A percentile compares a stretch with the other conserved stretches of the same genome.
Conservation (phyloP, 1,140 invertebrate species). For the Macrostomum lignano region DNA sequence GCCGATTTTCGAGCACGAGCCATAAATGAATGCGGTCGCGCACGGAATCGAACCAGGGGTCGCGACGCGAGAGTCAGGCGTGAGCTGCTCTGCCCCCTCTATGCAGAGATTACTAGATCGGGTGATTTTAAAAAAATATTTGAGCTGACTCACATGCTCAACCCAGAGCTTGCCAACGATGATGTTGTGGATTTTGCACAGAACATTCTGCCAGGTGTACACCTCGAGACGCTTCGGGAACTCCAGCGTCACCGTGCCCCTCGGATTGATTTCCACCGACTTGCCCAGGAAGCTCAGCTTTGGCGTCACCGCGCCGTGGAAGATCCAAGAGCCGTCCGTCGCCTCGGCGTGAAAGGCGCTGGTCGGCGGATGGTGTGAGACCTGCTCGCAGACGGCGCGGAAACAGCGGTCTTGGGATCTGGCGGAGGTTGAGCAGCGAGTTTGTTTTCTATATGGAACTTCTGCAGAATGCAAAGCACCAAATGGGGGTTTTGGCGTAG, state of each 20-base stretch:
- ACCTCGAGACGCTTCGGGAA: slow-evolving; percentile 39
- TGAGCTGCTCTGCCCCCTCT: too few relatives aligned
- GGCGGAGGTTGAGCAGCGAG: not conserved
- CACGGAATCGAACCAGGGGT: too few relatives aligned
- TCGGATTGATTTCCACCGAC: slow-evolving; percentile 72
- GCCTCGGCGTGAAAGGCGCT: slow-evolving; percentile 72
- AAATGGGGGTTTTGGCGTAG: not conserved
- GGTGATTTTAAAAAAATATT: slow-evolving; percentile 6
- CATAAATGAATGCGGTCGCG: too few relatives aligned
- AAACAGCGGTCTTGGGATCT: slow-evolving; percentile 25
- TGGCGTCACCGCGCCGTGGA: slow-evolving; percentile 66
- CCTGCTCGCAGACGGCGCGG: slow-evolving; percentile 52
- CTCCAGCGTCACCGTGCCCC: slow-evolving; percentile 57
- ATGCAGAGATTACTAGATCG: too few relatives aligned
- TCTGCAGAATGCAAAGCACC: slow-evolving; percentile 3
- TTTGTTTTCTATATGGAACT: too few relatives aligned
- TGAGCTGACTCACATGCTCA: not conserved
- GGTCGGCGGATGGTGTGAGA: slow-evolving; percentile 79
- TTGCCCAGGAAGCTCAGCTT: slow-evolving; percentile 87
- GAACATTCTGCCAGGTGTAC: slow-evolving; percentile 89
- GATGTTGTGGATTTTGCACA: slow-evolving; percentile 91
- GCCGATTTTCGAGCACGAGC: too few relatives aligned
- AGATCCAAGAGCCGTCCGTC: slow-evolving; percentile 36
- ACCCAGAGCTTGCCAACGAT: slow-evolving; percentile 86
- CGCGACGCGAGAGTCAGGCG: too few relatives aligned